A percentile compares a stretch with the other conserved stretches of the same genome.
phyloP scores from a whole-genome alignment of 2,888 invertebrate genomes.

The Pollenia labialis region DNA sequence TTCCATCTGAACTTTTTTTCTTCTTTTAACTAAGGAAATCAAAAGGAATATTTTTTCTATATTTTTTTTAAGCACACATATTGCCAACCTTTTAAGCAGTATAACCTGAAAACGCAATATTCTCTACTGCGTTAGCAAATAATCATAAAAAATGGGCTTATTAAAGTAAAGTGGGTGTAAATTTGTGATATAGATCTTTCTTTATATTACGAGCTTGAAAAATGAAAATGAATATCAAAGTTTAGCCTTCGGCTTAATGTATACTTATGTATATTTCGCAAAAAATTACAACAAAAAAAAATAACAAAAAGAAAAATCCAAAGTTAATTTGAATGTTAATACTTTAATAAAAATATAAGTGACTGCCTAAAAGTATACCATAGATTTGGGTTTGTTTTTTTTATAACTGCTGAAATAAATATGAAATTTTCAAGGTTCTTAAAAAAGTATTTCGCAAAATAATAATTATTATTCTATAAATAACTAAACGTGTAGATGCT shows the following conservation, averaged over 20 bases:
- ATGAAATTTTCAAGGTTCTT: no score
- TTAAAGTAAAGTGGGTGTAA: conserved; percentile 5
- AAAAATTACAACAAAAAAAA: background rate
- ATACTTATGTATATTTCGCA: background rate
- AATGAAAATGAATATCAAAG: conserved; percentile 39
- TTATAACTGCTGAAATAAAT: no score
- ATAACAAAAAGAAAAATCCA: background rate
- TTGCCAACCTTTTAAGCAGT: background rate
- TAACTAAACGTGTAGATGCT: no score
- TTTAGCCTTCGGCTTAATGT: background rate
- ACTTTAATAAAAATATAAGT: background rate
- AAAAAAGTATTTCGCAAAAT: no score
- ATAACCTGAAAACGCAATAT: conserved; percentile 1
- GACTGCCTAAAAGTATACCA: background rate
- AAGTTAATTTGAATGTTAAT: background rate
- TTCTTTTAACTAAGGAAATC: background rate
- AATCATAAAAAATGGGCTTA: conserved; percentile 33
- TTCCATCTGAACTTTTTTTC: conserved; percentile 3
- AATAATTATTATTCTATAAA: no score
- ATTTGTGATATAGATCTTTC: background rate
- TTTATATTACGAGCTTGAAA: background rate
- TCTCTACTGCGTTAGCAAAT: conserved; percentile 49
- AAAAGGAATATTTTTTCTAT: background rate
- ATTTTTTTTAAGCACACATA: background rate
- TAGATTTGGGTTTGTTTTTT: background rate